These are phyloP conservation scores for Sinocyclocheilus anshuiensis DNA, from an alignment of 2,113 vertebrate genomes.

Conservation along the genomic window DNA sequence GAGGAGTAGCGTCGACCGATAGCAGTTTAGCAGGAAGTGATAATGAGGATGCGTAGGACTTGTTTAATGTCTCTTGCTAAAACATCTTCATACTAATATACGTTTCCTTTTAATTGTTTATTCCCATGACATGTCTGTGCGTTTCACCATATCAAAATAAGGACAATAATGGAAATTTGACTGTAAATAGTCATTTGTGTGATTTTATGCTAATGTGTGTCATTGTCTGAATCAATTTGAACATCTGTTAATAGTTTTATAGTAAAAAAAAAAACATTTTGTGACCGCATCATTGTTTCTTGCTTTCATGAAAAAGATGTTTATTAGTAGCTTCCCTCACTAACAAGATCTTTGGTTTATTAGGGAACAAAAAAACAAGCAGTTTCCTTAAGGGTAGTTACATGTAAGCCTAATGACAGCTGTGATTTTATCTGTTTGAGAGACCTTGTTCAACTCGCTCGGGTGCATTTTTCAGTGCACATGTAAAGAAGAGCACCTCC, in stretches of 20 bases:
- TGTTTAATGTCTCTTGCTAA: not conserved
- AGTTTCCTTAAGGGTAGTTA: constrained; percentile 13
- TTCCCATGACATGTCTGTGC: not conserved
- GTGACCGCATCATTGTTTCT: constrained; percentile 5
- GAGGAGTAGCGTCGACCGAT: constrained; percentile 80
- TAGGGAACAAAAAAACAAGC: not conserved
- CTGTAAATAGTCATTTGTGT: not conserved
- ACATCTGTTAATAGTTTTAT: constrained; percentile 39
- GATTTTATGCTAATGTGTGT: not conserved
- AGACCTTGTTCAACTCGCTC: constrained; percentile 35
- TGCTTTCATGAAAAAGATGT: not conserved
- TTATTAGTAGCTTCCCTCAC: not conserved
- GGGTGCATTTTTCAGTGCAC: constrained; percentile 14
- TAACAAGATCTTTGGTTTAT: not conserved
- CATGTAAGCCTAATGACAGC: constrained; percentile 8
- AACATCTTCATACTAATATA: not conserved
- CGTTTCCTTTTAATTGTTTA: not conserved
- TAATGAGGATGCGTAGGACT: constrained; percentile 75
- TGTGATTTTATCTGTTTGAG: constrained; percentile 26
- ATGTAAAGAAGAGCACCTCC: not conserved
- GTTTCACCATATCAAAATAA: no score
- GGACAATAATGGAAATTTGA: not conserved
- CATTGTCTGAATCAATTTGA: not conserved
- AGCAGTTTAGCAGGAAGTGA: constrained; percentile 90
- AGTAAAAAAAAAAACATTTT: constrained; percentile 21